Percentiles rank a stretch among this genome's conserved stretches.
Evolutionary conservation across 2,888 invertebrate genomes (phyloP).

Genomic region (Harmothoe impar): DNA sequence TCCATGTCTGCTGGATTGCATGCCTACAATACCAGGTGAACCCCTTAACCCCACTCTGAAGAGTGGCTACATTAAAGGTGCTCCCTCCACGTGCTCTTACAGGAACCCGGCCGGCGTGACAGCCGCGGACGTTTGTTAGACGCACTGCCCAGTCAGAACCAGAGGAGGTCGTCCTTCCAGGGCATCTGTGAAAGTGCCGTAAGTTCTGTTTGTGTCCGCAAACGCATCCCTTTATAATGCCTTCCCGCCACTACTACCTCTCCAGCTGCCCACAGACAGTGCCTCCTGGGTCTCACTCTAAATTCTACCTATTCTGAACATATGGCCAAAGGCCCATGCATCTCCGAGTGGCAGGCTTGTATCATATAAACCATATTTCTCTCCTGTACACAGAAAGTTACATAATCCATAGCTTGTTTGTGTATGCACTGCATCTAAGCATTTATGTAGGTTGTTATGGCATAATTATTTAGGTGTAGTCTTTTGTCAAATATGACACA

Average conservation of each 20-base stretch:
- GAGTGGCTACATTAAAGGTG: not conserved
- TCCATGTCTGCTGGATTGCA: too few species aligned
- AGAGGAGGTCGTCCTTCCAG: constrained; percentile 80
- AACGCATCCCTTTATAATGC: not conserved
- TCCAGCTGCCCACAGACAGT: constrained; percentile 35
- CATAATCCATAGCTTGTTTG: too few species aligned
- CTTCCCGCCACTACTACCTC: not conserved
- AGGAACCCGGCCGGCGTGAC: constrained; percentile 77
- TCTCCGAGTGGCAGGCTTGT: too few species aligned
- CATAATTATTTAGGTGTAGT: too few species aligned
- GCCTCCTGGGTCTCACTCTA: not conserved
- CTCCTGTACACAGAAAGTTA: too few species aligned
- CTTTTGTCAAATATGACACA: too few species aligned
- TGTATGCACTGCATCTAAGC: too few species aligned
- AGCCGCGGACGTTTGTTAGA: constrained; percentile 74
- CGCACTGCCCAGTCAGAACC: constrained; percentile 69
- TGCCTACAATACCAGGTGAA: too few species aligned
- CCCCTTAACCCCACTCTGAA: not conserved
- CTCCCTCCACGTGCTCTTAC: constrained; percentile 13
- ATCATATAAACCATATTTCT: too few species aligned
- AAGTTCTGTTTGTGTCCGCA: constrained; percentile 56
- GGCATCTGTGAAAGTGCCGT: constrained; percentile 82
- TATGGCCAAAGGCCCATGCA: too few species aligned
- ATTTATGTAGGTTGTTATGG: too few species aligned
- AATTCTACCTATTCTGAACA: too few species aligned